Conservation (phyloP, 2,113 vertebrate genomes). For the Chaenocephalus aceratus region DNA sequence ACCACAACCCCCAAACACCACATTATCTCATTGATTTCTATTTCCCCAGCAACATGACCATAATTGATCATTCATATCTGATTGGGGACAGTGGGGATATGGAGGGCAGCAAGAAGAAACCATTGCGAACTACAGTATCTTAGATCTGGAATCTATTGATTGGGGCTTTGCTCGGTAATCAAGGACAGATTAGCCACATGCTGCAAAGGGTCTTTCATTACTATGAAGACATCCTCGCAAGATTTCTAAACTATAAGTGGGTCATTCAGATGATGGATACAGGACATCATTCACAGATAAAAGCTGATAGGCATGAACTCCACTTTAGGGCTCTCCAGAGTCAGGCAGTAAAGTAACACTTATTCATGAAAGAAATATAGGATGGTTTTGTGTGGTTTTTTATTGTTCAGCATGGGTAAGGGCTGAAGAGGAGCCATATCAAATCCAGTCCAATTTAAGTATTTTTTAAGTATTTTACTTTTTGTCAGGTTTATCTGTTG, state of each 20-base stretch:
- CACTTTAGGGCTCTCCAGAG: not conserved
- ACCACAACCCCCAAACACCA: conserved; percentile 22
- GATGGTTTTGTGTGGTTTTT: not conserved
- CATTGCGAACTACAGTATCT: conserved; percentile 49
- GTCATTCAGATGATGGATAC: conserved; percentile 16
- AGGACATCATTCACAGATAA: not conserved
- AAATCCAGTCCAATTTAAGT: not conserved
- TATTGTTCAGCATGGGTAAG: not conserved
- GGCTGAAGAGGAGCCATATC: not conserved
- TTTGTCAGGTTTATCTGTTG: not conserved
- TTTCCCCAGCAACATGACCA: conserved; percentile 37
- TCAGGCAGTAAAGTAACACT: not conserved
- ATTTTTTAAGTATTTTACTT: not conserved
- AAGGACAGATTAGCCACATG: conserved; percentile 39
- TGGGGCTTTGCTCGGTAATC: conserved; percentile 60
- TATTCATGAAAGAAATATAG: not conserved
- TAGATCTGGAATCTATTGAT: conserved; percentile 62
- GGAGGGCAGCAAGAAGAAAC: conserved; percentile 63
- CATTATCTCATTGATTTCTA: conserved; percentile 47
- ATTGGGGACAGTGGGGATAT: conserved; percentile 52
- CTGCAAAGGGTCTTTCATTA: conserved; percentile 26
- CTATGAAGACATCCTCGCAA: conserved; percentile 13
- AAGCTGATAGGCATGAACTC: conserved; percentile 1
- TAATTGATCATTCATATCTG: conserved; percentile 71
- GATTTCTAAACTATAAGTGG: conserved; percentile 24